phyloP scores from a whole-genome alignment of 1,140 invertebrate genomes.

The Charaxes varanes region DNA sequence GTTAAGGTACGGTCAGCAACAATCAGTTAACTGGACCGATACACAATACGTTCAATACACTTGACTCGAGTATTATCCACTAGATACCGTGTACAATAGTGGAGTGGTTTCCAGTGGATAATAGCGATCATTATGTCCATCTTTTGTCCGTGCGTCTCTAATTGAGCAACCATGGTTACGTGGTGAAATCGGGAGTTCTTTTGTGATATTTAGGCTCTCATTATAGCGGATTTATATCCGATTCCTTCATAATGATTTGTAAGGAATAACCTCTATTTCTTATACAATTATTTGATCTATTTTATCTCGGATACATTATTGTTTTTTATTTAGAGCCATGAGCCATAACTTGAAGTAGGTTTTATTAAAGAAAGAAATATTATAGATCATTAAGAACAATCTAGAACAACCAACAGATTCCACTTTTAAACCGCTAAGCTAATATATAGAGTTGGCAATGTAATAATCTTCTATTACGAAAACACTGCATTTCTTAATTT shows the following conservation, averaged over 20 bases:
- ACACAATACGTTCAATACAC: constrained; percentile 11
- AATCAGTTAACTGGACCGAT: constrained; percentile 6
- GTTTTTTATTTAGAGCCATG: no score
- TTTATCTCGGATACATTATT: no score
- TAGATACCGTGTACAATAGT: constrained; percentile 21
- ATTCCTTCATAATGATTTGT: constrained; percentile 2
- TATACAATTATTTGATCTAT: no score
- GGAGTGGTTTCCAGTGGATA: constrained; percentile 29
- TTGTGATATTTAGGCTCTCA: constrained; percentile 9
- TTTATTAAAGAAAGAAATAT: no score
- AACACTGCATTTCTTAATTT: no score
- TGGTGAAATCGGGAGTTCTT: constrained; percentile 7
- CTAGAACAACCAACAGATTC: no score
- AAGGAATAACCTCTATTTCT: no score
- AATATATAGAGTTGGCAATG: no score
- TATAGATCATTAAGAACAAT: no score
- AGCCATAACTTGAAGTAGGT: no score
- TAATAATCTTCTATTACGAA: no score
- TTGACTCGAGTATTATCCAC: constrained; percentile 6
- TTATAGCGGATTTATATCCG: constrained; percentile 12
- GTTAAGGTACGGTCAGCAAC: constrained; percentile 3
- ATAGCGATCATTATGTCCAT: constrained; percentile 44
- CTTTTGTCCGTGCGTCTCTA: constrained; percentile 42
- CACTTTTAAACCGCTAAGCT: no score
- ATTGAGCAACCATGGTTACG: constrained; percentile 41